These are phyloP conservation scores for Strigops habroptila DNA, from an alignment of 2,113 vertebrate genomes.

Conservation along the genomic window DNA sequence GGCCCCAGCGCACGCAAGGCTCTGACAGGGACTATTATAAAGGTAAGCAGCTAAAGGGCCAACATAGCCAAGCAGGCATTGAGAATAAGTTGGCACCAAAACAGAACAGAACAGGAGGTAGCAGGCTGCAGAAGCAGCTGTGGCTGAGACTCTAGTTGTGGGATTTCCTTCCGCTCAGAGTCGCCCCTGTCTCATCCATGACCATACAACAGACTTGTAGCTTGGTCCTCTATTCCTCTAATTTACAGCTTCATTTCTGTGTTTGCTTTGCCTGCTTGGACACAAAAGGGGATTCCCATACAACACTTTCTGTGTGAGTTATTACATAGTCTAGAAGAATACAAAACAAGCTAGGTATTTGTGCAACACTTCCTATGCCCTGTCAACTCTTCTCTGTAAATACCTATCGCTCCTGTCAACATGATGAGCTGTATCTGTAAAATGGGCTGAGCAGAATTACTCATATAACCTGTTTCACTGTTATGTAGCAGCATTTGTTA, in stretches of 20 bases:
- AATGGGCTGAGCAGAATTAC: not conserved
- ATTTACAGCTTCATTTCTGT: not conserved
- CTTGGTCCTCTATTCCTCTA: not conserved
- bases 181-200: not conserved
- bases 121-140: not conserved
- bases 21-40: not conserved
- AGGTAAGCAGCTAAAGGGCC: not conserved
- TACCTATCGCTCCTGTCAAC: not conserved
- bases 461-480: not conserved
- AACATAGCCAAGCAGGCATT: not conserved
- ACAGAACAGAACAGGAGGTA: not conserved
- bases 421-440: not conserved
- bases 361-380: not conserved
- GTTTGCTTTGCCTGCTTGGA: not conserved
- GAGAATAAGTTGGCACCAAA: not conserved
- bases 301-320: not conserved
- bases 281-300: not conserved
- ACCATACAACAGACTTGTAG: not conserved
- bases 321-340: not conserved
- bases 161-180: not conserved
- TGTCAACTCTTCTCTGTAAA: not conserved
- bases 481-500: not conserved
- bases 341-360: not conserved
- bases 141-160: not conserved
- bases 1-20: fast-evolving